These are phyloP conservation scores for Macheiramphus alcinus DNA, from an alignment of 2,113 vertebrate genomes.

Conservation along the genomic window DNA sequence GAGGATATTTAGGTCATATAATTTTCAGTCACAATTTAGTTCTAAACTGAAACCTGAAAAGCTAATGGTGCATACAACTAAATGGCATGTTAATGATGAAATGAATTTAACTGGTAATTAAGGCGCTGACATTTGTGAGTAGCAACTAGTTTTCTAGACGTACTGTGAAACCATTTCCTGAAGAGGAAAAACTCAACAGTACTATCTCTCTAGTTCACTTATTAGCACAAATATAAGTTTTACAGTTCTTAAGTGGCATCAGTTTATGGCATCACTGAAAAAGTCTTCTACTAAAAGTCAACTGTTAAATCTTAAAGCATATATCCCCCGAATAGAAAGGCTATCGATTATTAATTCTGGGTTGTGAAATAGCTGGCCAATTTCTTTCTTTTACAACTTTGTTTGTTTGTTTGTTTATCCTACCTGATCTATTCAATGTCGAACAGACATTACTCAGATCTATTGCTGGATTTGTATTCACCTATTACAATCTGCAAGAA, in stretches of 20 bases:
- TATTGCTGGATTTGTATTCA: not conserved
- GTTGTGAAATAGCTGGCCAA: not conserved
- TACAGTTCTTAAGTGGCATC: not conserved
- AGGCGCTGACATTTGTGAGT: not conserved
- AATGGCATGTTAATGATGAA: not conserved
- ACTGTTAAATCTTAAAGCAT: not conserved
- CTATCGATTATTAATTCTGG: not conserved
- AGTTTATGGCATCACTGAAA: not conserved
- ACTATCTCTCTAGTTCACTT: not conserved
- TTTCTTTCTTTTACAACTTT: not conserved
- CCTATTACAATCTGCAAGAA: not conserved
- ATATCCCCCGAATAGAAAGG: not conserved
- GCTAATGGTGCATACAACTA: not conserved
- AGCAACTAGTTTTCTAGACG: not conserved
- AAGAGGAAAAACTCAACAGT: not conserved
- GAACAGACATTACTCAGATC: not conserved
- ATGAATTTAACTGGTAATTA: conserved; percentile 23
- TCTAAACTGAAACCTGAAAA: not conserved
- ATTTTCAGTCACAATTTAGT: not conserved
- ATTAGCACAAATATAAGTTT: not conserved
- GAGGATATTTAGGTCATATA: not conserved
- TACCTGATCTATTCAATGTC: not conserved
- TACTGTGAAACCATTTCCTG: not conserved
- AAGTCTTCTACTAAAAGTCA: not conserved
- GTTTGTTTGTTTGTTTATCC: not conserved